A percentile compares a stretch with the other conserved stretches of the same genome.
Conservation (phyloP, 2,113 vertebrate genomes). For the Papio anubis region DNA sequence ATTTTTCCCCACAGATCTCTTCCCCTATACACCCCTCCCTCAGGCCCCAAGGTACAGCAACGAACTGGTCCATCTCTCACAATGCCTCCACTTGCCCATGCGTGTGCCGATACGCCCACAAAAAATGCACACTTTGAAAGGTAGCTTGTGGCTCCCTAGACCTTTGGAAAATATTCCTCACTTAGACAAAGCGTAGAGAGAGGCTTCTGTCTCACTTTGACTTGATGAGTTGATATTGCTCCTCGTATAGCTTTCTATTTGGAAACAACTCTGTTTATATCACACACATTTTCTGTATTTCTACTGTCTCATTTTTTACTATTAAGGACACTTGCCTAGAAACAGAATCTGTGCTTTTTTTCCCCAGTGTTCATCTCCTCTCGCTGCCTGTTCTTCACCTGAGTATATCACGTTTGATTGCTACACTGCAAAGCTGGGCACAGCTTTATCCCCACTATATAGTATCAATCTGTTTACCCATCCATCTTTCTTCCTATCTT, state of each 20-base stretch:
- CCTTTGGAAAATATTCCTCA: background rate
- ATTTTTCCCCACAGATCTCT: background rate
- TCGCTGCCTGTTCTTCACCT: constrained; percentile 42
- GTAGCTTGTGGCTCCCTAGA: background rate
- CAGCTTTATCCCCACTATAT: constrained; percentile 7
- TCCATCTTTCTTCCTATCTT: constrained; percentile 21
- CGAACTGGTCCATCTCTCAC: background rate
- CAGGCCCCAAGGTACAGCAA: background rate
- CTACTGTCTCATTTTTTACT: constrained; percentile 72
- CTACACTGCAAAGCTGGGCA: constrained; percentile 6
- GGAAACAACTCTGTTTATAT: constrained; percentile 65
- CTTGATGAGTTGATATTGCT: constrained; percentile 67
- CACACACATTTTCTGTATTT: constrained; percentile 69
- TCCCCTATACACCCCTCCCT: accelerated
- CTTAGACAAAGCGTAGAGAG: background rate
- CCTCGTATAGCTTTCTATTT: constrained; percentile 63
- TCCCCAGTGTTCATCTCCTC: constrained; percentile 61
- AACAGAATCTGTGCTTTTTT: constrained; percentile 55
- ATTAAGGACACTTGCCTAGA: constrained; percentile 72
- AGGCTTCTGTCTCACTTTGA: background rate
- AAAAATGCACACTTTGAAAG: background rate
- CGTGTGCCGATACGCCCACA: background rate
- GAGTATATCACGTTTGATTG: constrained; percentile 65
- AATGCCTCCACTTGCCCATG: background rate
- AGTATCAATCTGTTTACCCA: constrained; percentile 26